Base-by-base conservation (phyloP, 2,888 invertebrate species). In the Thyatira batis region DNA sequence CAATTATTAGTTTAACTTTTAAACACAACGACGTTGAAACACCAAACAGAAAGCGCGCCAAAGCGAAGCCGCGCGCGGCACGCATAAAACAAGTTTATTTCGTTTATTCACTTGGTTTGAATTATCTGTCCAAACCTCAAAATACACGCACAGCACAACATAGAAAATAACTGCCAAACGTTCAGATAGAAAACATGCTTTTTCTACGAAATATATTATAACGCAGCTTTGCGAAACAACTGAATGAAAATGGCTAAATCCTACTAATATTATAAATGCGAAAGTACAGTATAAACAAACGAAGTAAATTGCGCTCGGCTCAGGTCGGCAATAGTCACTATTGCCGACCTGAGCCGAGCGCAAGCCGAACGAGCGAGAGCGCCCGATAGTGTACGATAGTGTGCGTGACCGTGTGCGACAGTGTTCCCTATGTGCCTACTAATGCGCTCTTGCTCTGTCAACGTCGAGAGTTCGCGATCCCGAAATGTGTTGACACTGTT, bases 321-420 rank as follows among this genome's bases (percentile, higher is more conserved):
- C 23, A 6, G n/a, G n/a, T n/a, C n/a, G n/a, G n/a, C n/a, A n/a
- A n/a, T n/a, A n/a, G n/a, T n/a, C n/a, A 23, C 23, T 23, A 6
- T 23, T 6, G 23, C 23, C 23, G 23, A 23, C 23, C 39, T 39
- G 39, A 39, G 39, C 39, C 39, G 39, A 39, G 39, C 39, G 39
- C 39, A 39, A 13, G 39, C 39, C 39, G 39, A 39, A 39, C 9
- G 39, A 39, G 4, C 39, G 39, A 39, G 39, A 39, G 39, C 39
- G 39, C 39, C n/a, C 39, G 39, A 39, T 39, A 39, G 39, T 39
- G 39, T 39, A 39, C 39, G 39, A 39, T 39, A 39, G 39, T 39
- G 39, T 39, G 39, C 39, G 39, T 39, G 39, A 39, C 39, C 3
- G 39, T 11, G 39, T 39, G 13, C 4, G 39, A 39, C 39, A 39